Evolutionary conservation across 2,888 invertebrate species (phyloP).

Genomic region (Eremobia ochroleuca): DNA sequence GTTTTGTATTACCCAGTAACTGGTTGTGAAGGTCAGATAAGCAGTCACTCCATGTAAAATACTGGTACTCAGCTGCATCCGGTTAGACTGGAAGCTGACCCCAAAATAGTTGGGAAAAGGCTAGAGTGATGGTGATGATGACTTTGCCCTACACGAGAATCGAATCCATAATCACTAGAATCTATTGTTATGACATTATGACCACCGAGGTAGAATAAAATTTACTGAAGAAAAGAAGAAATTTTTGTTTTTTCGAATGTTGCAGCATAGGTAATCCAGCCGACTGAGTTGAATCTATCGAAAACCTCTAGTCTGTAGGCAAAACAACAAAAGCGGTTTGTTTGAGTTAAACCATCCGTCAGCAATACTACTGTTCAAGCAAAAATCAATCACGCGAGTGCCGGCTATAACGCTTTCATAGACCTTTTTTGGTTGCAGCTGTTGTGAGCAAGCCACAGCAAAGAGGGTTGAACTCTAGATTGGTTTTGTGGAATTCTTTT

Average conservation of each 20-base stretch:
- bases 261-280: neutral
- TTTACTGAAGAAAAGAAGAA: neutral
- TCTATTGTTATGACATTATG: neutral
- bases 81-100: no score
- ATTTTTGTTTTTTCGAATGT: neutral
- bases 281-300: conserved; percentile 2
- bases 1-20: no score
- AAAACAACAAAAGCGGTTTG: conserved; percentile 7
- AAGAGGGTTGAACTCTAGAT: neutral
- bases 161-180: neutral
- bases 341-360: conserved; percentile 13
- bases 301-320: neutral
- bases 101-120: no score
- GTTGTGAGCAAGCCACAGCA: conserved; percentile 2
- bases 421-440: conserved; percentile 7
- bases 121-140: no score
- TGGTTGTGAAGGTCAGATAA: no score
- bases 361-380: conserved; percentile 20
- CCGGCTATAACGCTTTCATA: conserved; percentile 1
- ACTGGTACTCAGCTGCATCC: no score
- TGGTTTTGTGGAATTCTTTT: conserved; percentile 23
- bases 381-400: conserved; percentile 25
- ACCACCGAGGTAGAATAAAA: neutral
- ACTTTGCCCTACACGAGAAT: neutral
- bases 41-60: no score